Base-by-base conservation (phyloP, 2,797 vertebrate species). In the Hydrolagus colliei region DNA sequence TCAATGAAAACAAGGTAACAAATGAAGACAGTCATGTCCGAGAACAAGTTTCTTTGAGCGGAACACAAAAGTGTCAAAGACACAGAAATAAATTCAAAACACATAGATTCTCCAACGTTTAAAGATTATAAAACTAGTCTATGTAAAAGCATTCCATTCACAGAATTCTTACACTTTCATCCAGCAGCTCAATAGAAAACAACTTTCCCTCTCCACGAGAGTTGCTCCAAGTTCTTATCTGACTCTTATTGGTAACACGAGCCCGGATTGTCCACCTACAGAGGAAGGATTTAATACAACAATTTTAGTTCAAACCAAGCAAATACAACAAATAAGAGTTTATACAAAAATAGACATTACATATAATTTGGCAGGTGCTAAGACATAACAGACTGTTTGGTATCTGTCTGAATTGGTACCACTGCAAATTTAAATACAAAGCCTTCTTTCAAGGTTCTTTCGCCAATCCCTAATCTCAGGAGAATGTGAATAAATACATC, bases 161-260 rank as follows among this genome's bases (percentile, higher is more conserved):
- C 22, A 27, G 72, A 13, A 62, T 22, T 88, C 98, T 96, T 91
- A 99, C 98, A 0, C 96, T 98, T 90, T 99, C 97, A 89, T 99
- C 98, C 86, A 99, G 95, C 0, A 99, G 89, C 91, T 99, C 98
- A 89, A 99, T 92, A 72, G 97, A 98, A 89, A 99, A 99, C 62
- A 99, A 96, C 89, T 97, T 98, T 76, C 98, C 98, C 61, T 99
- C 97, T 0, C 98, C 98, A 9, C 97, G 96, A 16, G 96, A 96
- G 91, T 99, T 99, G 93, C 97, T 99, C 98, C 98, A 99, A 0
- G 96, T 98, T 5, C 97, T 96, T 89, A 99, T 95, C 89, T 92
- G 89, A 87, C 95, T 95, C 91, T 98, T 99, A 89, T 99, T 98
- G 90, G 97, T 99, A 35, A 99, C 94, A 18, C 98, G 96, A 63